These are phyloP conservation scores for Channa striata DNA, from an alignment of 2,797 vertebrate species.

Conservation along the genomic window DNA sequence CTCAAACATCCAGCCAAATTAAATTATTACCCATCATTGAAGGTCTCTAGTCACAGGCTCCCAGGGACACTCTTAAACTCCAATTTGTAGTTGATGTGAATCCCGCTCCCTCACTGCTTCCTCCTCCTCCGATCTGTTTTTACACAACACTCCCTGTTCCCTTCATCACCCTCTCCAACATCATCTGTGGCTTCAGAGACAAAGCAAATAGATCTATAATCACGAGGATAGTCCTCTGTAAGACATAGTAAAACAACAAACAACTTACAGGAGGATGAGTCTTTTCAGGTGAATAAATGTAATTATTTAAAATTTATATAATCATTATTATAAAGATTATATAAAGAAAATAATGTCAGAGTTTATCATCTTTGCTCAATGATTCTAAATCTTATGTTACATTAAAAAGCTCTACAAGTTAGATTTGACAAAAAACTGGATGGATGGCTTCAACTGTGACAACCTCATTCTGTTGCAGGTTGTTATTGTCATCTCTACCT, in stretches of 20 bases:
- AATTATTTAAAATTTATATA: conserved; percentile 13
- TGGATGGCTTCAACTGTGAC: background rate
- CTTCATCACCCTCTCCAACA: conserved; percentile 22
- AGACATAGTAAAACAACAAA: conserved; percentile 23
- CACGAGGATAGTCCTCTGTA: conserved; percentile 24
- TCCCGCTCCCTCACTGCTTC: conserved; percentile 55
- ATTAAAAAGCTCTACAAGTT: background rate
- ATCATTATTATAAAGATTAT: too few species aligned
- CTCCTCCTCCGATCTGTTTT: conserved; percentile 62
- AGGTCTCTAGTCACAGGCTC: conserved; percentile 57
- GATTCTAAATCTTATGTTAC: too few species aligned
- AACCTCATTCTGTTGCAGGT: background rate
- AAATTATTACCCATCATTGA: conserved; percentile 61
- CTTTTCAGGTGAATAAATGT: conserved; percentile 51
- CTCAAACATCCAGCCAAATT: conserved; percentile 58
- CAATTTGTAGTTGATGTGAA: conserved; percentile 74
- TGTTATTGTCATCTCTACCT: background rate
- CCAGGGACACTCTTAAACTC: conserved; percentile 51
- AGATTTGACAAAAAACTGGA: background rate
- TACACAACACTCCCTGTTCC: conserved; percentile 55
- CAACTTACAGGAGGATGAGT: conserved; percentile 38
- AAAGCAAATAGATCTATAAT: conserved; percentile 53
- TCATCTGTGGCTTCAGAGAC: conserved; percentile 46
- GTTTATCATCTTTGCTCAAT: background rate
- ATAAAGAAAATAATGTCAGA: background rate